Conservation (phyloP, 2,888 invertebrate genomes). For the Macrostomum cliftonense region DNA sequence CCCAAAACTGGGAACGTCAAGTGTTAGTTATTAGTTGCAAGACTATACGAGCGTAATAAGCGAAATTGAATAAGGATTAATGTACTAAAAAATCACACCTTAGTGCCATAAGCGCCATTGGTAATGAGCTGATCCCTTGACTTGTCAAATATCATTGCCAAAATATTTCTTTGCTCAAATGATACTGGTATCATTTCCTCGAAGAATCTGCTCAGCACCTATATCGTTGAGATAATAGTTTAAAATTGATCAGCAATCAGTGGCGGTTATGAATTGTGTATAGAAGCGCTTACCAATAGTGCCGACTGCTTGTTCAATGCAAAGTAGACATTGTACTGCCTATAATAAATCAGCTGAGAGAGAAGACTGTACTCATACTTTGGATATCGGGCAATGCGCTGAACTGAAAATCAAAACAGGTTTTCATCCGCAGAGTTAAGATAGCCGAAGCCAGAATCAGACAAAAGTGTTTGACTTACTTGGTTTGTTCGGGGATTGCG, state of each 20-base stretch:
- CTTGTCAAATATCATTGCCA: constrained; percentile 33
- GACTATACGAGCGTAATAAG: neutral
- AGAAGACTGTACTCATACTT: constrained; percentile 32
- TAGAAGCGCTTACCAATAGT: constrained; percentile 21
- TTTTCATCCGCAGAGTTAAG: no score
- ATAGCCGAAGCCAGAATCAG: no score
- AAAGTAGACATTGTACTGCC: constrained; percentile 34
- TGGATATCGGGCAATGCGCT: constrained; percentile 22
- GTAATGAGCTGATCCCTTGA: constrained; percentile 33
- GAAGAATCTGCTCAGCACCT: constrained; percentile 33
- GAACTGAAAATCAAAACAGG: constrained; percentile 16
- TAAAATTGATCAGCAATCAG: neutral
- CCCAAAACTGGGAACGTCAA: constrained; percentile 24
- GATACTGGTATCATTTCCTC: constrained; percentile 29
- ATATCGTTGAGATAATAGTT: constrained; percentile 1
- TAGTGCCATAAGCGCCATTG: constrained; percentile 31
- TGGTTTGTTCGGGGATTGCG: constrained; percentile 16
- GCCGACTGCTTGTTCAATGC: constrained; percentile 31
- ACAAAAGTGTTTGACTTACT: constrained; percentile 14
- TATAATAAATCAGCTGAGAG: constrained; percentile 25
- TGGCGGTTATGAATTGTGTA: no score
- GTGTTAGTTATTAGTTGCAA: neutral
- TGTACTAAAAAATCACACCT: constrained; percentile 16
- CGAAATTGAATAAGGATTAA: neutral
- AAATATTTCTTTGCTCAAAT: constrained; percentile 27